Evolutionary conservation across 2,888 invertebrate genomes (phyloP).

Genomic region (Cheilosia urbana): DNA sequence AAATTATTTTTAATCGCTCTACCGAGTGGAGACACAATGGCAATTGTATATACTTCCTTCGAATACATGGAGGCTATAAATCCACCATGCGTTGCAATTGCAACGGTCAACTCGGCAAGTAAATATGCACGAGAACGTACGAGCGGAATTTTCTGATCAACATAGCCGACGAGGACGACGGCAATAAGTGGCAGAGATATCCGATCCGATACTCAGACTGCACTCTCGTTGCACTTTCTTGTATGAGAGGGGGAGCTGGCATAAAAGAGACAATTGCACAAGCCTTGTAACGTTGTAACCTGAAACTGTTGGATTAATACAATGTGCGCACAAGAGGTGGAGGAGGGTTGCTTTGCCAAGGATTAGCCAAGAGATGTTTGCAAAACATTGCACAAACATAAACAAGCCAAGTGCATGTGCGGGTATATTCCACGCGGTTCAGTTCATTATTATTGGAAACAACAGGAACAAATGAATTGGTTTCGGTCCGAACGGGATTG

Average conservation of each 20-base stretch:
- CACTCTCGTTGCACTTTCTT: slow-evolving; percentile 60
- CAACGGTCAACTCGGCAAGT: slow-evolving; percentile 57
- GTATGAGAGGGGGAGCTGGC: slow-evolving; percentile 5
- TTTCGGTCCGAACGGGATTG: slow-evolving; percentile 16
- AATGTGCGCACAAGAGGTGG: slow-evolving; percentile 1
- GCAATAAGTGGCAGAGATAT: slow-evolving; percentile 50
- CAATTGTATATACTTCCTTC: slow-evolving; percentile 65
- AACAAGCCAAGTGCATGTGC: slow-evolving; percentile 64
- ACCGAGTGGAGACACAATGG: slow-evolving; percentile 42
- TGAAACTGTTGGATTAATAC: slow-evolving; percentile 63
- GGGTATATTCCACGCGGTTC: slow-evolving; percentile 60
- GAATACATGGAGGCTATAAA: slow-evolving; percentile 39
- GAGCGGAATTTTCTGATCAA: slow-evolving; percentile 38
- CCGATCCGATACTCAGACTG: slow-evolving; percentile 44
- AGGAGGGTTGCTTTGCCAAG: slow-evolving; percentile 41
- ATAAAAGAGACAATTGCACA: slow-evolving; percentile 58
- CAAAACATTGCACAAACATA: slow-evolving; percentile 74
- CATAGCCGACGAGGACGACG: slow-evolving; percentile 34
- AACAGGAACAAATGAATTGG: slow-evolving; percentile 70
- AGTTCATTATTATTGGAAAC: slow-evolving; percentile 70
- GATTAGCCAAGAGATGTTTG: slow-evolving; percentile 72
- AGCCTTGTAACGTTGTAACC: slow-evolving; percentile 66
- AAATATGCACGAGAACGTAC: slow-evolving; percentile 38
- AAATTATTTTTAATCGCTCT: slow-evolving; percentile 52
- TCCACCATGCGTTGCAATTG: slow-evolving; percentile 31